Percentiles rank a stretch among this genome's conserved stretches.
Conservation (phyloP, 1,140 invertebrate genomes). For the Cotesia vestalis region DNA sequence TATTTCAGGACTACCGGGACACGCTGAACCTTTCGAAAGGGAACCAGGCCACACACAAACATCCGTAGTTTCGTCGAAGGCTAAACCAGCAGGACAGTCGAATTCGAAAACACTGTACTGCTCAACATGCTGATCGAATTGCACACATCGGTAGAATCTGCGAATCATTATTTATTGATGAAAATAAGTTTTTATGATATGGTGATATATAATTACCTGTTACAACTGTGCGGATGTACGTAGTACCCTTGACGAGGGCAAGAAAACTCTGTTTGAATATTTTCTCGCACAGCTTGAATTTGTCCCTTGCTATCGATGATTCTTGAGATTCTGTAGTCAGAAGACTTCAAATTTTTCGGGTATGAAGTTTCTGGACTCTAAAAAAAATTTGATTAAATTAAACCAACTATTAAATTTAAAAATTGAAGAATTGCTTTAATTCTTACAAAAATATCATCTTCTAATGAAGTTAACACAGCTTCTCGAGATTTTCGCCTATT, state of each 20-base stretch:
- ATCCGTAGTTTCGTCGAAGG: slow-evolving; percentile 80
- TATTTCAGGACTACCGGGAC: slow-evolving; percentile 78
- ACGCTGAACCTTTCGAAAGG: slow-evolving; percentile 74
- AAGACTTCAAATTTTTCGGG: slow-evolving; percentile 71
- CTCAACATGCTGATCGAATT: slow-evolving; percentile 78
- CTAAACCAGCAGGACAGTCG: slow-evolving; percentile 82
- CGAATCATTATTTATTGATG: background rate
- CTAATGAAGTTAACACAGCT: slow-evolving; percentile 59
- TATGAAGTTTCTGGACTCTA: slow-evolving; percentile 49
- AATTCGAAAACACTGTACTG: slow-evolving; percentile 85
- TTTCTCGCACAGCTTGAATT: slow-evolving; percentile 75
- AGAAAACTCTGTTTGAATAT: slow-evolving; percentile 76
- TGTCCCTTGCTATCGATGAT: slow-evolving; percentile 78
- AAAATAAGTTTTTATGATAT: background rate
- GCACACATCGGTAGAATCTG: slow-evolving; percentile 84
- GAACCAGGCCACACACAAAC: slow-evolving; percentile 86
- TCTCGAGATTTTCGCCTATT: slow-evolving; percentile 67
- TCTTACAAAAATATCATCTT: slow-evolving; percentile 60
- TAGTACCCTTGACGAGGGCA: slow-evolving; percentile 83
- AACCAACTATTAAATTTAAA: slow-evolving; percentile 4
- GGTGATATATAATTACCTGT: slow-evolving; percentile 57
- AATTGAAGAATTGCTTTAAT: background rate
- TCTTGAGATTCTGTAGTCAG: slow-evolving; percentile 76
- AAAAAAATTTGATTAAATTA: slow-evolving; percentile 33
- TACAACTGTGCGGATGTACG: slow-evolving; percentile 81